Conservation (phyloP, 2,888 invertebrate genomes). For the Metacarcinus magister region DNA sequence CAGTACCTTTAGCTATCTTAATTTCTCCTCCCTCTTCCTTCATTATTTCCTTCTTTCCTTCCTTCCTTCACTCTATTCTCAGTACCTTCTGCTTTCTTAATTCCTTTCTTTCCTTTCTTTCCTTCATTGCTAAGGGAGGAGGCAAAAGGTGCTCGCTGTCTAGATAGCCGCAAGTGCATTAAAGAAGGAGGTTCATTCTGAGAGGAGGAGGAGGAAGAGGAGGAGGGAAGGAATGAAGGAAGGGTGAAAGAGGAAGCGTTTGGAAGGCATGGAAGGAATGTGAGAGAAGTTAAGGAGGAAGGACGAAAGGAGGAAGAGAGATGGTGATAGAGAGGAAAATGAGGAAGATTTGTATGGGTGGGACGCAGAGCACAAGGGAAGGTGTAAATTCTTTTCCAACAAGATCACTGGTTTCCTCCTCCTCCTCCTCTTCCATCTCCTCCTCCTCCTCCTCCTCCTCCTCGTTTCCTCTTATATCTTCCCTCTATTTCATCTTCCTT, state of each 20-base stretch:
- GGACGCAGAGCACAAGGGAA: neutral
- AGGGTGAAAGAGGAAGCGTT: neutral
- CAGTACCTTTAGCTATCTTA: no score
- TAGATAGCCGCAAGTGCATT: no score
- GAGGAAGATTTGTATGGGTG: neutral
- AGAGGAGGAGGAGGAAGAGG: neutral
- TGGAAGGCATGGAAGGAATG: neutral
- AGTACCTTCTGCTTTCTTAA: neutral
- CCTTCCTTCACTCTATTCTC: neutral
- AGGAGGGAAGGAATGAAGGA: slow-evolving; percentile 34
- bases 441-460: neutral
- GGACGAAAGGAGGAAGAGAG: neutral
- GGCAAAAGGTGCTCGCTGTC: neutral
- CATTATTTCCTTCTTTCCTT: neutral
- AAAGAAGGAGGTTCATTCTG: neutral
- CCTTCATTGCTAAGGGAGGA: neutral
- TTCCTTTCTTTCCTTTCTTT: neutral
- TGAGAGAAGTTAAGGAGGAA: neutral
- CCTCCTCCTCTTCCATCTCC: neutral
- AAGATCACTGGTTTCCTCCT: neutral
- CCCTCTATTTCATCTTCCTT: neutral
- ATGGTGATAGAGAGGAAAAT: neutral
- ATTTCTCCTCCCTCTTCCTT: neutral
- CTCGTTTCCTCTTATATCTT: neutral
- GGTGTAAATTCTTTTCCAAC: neutral